Percentiles rank a stretch among this genome's conserved stretches.
phyloP scores from a whole-genome alignment of 2,113 vertebrate species.

The Carassius auratus region DNA sequence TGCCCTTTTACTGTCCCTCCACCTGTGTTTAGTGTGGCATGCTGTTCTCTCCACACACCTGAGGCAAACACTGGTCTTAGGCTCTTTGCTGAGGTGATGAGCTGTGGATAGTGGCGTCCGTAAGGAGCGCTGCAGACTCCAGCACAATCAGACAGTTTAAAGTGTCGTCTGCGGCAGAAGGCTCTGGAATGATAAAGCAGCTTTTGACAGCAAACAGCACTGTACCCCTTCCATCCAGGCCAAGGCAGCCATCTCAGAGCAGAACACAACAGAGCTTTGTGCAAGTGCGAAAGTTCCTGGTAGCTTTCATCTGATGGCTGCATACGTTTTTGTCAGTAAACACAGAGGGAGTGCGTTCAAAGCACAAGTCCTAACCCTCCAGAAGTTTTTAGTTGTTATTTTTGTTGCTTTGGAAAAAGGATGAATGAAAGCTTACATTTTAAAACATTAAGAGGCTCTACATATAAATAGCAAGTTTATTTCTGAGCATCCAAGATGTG shows the following conservation, averaged over 20 bases:
- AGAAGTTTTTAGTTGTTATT: conserved; percentile 51
- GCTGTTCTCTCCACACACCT: neutral
- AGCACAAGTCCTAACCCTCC: neutral
- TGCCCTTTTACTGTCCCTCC: neutral
- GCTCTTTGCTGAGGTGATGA: conserved; percentile 1
- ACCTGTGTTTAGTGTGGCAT: neutral
- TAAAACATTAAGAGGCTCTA: neutral
- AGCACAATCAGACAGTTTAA: conserved; percentile 42
- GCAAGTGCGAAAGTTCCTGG: conserved; percentile 53
- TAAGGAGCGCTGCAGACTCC: conserved; percentile 45
- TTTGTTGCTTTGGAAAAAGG: conserved; percentile 2
- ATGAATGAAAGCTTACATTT: neutral
- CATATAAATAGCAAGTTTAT: neutral
- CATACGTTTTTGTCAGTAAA: conserved; percentile 62
- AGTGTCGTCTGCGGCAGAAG: conserved; percentile 42
- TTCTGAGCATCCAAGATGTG: neutral
- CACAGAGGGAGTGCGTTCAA: conserved; percentile 37
- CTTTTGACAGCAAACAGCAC: conserved; percentile 48
- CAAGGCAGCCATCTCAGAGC: conserved; percentile 6
- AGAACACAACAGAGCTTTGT: conserved; percentile 46
- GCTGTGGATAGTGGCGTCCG: conserved; percentile 7
- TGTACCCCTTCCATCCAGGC: conserved; percentile 50
- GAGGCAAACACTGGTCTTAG: conserved; percentile 16
- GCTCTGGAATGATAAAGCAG: conserved; percentile 45
- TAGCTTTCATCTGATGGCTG: conserved; percentile 67